phyloP scores from a whole-genome alignment of 2,113 vertebrate species.

The Chitala chitala region DNA sequence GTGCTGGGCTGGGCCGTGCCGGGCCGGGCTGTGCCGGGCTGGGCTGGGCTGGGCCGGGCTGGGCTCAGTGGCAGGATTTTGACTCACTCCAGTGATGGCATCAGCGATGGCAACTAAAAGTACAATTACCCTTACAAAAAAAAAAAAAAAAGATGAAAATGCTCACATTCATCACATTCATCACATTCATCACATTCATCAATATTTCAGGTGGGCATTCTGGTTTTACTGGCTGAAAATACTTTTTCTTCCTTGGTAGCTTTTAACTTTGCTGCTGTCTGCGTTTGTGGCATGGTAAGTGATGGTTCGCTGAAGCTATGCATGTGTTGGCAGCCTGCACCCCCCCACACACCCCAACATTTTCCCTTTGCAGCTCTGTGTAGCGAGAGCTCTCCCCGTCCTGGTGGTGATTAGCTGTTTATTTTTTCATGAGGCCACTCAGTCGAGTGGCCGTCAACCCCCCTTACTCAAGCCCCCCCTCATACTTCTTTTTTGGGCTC shows the following conservation, averaged over 20 bases:
- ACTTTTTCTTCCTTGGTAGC: conserved; percentile 9
- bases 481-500: conserved; percentile 28
- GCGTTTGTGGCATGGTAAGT: conserved; percentile 8
- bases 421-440: conserved; percentile 61
- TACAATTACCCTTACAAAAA: conserved; percentile 48
- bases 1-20: too few species aligned
- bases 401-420: conserved; percentile 51
- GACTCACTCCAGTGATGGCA: conserved; percentile 38
- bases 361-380: conserved; percentile 17
- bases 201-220: conserved; percentile 44
- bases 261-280: conserved; percentile 30
- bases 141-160: conserved; percentile 11
- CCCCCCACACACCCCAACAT: neutral
- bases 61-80: neutral
- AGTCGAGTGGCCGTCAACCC: conserved; percentile 39
- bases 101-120: conserved; percentile 31
- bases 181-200: conserved; percentile 44
- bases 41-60: too few species aligned
- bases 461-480: neutral
- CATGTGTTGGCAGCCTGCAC: conserved; percentile 7
- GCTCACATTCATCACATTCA: conserved; percentile 44
- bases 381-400: conserved; percentile 39
- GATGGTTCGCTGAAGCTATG: neutral
- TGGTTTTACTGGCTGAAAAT: conserved; percentile 33
- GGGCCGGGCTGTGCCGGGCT: too few species aligned